These are phyloP conservation scores for Mustela nigripes DNA, from an alignment of 2,113 vertebrate species.

Conservation along the genomic window DNA sequence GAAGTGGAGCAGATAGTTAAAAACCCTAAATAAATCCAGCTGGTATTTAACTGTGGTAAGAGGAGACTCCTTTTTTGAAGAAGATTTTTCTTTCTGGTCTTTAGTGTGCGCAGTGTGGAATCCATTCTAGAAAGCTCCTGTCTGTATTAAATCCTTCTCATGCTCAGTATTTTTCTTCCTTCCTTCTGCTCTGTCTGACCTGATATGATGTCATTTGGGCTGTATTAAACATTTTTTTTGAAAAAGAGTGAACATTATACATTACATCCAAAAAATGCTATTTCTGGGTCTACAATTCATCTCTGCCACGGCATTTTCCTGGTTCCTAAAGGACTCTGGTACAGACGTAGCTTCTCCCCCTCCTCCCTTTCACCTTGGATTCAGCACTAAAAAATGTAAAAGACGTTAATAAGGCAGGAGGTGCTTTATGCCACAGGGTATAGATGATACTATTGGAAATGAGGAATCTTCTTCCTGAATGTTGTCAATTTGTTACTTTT, in stretches of 20 bases:
- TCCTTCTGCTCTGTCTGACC: constrained; percentile 63
- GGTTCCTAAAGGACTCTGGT: constrained; percentile 58
- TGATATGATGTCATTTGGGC: constrained; percentile 79
- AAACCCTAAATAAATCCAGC: background rate
- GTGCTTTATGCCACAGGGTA: constrained; percentile 82
- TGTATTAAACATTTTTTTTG: constrained; percentile 71
- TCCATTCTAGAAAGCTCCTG: constrained; percentile 46
- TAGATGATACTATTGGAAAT: constrained; percentile 80
- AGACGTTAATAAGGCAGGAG: constrained; percentile 81
- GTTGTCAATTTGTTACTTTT: constrained; percentile 84
- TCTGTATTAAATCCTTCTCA: constrained; percentile 69
- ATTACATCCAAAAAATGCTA: constrained; percentile 73
- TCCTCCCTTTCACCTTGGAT: constrained; percentile 79
- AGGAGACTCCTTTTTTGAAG: background rate
- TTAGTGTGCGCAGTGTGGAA: background rate
- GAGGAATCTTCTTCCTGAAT: constrained; percentile 83
- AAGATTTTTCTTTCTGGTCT: constrained; percentile 57
- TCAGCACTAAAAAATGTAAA: constrained; percentile 74
- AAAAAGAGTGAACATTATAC: constrained; percentile 75
- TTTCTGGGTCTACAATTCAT: constrained; percentile 50
- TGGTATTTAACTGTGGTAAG: background rate
- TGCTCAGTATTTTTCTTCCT: constrained; percentile 63
- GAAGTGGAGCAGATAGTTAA: background rate
- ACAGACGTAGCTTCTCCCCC: constrained; percentile 62
- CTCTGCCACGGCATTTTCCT: constrained; percentile 60